phyloP scores from a whole-genome alignment of 2,113 vertebrate species.

The Brevimyrus niger region DNA sequence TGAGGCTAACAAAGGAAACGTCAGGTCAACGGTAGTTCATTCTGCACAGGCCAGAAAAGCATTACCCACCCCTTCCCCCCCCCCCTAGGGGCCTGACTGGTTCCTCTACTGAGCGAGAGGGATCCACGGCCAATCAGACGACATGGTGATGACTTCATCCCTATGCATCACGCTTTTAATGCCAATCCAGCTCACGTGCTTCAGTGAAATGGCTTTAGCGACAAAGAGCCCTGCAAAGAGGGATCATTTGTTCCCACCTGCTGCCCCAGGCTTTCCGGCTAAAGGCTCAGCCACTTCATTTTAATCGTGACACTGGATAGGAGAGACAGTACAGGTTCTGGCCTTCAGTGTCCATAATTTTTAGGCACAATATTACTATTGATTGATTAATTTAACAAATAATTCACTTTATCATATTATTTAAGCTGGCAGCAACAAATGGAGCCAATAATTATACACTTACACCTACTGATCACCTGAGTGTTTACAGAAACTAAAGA shows the following conservation, averaged over 20 bases:
- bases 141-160: conserved; percentile 15
- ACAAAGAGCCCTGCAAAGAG: background rate
- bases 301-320: background rate
- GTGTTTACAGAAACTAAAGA: background rate
- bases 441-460: background rate
- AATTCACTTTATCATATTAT: background rate
- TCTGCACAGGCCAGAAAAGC: conserved; percentile 10
- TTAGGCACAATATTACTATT: background rate
- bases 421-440: background rate
- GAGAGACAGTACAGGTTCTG: background rate
- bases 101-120: conserved; percentile 6
- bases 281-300: background rate
- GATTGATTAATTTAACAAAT: background rate
- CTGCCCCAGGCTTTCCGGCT: background rate
- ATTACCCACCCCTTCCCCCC: background rate
- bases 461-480: background rate
- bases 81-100: conserved; percentile 2
- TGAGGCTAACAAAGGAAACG: conserved; percentile 10
- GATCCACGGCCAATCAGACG: conserved; percentile 5
- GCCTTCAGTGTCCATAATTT: background rate
- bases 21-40: conserved; percentile 8
- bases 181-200: conserved; percentile 3
- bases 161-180: conserved; percentile 11
- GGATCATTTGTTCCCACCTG: background rate
- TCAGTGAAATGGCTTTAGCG: background rate